Evolutionary conservation across 2,797 vertebrate species (phyloP).

Genomic region (Cryptoblepharus egeriae): DNA sequence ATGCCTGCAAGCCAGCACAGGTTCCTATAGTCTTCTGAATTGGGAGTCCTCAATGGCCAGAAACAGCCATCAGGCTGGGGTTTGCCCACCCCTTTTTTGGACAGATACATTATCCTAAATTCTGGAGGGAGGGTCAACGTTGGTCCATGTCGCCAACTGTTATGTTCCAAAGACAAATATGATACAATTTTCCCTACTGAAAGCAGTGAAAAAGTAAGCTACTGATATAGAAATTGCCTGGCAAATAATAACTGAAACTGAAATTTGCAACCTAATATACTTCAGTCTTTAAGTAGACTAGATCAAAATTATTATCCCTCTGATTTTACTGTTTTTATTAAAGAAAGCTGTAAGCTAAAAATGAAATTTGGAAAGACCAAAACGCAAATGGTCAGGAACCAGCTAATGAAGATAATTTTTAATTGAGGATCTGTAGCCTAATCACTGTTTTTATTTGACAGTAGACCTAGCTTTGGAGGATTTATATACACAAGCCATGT

Average conservation of each 20-base stretch:
- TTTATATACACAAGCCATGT: neutral
- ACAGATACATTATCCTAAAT: neutral
- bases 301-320: neutral
- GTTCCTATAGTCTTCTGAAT: no score
- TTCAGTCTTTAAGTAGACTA: neutral
- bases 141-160: neutral
- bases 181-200: neutral
- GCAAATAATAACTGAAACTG: neutral
- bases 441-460: neutral
- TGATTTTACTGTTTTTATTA: no score
- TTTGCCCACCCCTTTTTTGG: no score
- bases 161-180: neutral
- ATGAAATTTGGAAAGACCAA: neutral
- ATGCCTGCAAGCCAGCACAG: no score
- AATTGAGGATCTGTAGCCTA: neutral
- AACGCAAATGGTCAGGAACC: neutral
- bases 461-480: neutral
- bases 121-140: neutral
- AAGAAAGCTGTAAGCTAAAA: neutral
- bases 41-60: no score
- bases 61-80: no score
- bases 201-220: neutral
- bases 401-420: neutral
- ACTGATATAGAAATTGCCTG: neutral
- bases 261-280: no score